These are phyloP conservation scores for Acrossocheilus wenchowensis DNA, from an alignment of 2,797 vertebrate genomes.

Conservation along the genomic window DNA sequence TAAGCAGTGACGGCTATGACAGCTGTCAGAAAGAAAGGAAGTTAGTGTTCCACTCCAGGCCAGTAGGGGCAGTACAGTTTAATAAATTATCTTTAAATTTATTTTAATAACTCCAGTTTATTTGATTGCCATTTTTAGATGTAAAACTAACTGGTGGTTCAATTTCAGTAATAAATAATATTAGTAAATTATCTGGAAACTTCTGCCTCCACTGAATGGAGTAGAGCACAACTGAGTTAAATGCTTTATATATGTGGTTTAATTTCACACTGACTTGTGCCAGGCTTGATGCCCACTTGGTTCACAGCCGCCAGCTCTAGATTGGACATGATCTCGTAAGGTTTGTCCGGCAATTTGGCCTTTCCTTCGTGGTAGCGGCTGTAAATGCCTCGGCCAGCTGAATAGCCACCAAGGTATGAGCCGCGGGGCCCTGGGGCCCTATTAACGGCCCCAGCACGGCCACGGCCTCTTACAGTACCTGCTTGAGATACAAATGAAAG, in stretches of 20 bases:
- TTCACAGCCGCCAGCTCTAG: slow-evolving; percentile 95
- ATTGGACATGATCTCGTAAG: slow-evolving; percentile 94
- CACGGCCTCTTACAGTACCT: slow-evolving; percentile 98
- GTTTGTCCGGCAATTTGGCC: slow-evolving; percentile 93
- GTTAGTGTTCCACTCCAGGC: slow-evolving; percentile 67
- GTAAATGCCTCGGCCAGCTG: slow-evolving; percentile 98
- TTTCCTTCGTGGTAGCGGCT: slow-evolving; percentile 99
- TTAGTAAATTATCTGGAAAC: background rate
- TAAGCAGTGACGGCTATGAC: slow-evolving; percentile 64
- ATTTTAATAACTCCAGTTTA: background rate
- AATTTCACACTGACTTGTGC: slow-evolving; percentile 93
- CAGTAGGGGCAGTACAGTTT: slow-evolving; percentile 52
- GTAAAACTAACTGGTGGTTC: background rate
- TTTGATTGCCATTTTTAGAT: background rate
- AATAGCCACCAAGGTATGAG: slow-evolving; percentile 98
- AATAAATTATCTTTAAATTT: background rate
- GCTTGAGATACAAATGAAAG: slow-evolving; percentile 88
- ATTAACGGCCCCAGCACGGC: slow-evolving; percentile 92
- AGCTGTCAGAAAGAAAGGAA: slow-evolving; percentile 65
- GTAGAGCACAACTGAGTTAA: slow-evolving; percentile 34
- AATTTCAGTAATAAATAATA: background rate
- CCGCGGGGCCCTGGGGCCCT: slow-evolving; percentile 94
- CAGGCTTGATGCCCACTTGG: slow-evolving; percentile 93
- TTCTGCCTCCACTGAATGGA: slow-evolving; percentile 45
- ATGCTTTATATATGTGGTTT: slow-evolving; percentile 48